Evolutionary conservation across 1,140 invertebrate genomes (phyloP).

Genomic region (Nomia melanderi): DNA sequence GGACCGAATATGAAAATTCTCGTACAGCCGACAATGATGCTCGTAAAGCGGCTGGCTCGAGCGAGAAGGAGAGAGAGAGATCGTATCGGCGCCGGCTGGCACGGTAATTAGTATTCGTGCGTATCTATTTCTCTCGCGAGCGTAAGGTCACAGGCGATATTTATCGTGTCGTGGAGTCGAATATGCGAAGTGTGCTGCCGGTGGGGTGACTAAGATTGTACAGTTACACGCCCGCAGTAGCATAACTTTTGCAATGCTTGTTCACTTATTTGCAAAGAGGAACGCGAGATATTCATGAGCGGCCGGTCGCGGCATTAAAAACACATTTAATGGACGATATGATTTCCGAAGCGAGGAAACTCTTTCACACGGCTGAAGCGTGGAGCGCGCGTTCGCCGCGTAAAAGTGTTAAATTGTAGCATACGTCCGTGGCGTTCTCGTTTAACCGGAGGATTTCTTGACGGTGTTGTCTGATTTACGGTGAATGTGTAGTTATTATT

Average conservation of each 20-base stretch:
- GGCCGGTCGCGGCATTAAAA: conserved; percentile 28
- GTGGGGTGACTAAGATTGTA: conserved; percentile 50
- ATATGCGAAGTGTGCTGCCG: conserved; percentile 41
- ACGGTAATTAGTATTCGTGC: conserved; percentile 49
- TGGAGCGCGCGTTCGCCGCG: not conserved
- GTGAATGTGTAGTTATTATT: too few species aligned
- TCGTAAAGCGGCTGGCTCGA: too few species aligned
- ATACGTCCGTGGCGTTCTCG: too few species aligned
- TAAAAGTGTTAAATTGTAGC: too few species aligned
- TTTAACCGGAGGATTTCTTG: too few species aligned
- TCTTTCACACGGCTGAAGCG: conserved; percentile 24
- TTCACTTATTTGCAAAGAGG: conserved; percentile 41
- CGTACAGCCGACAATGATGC: not conserved
- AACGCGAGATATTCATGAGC: conserved; percentile 30
- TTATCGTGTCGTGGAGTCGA: conserved; percentile 29
- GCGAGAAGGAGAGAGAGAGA: too few species aligned
- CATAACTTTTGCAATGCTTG: conserved; percentile 29
- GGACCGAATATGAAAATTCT: conserved; percentile 6
- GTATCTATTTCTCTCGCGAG: conserved; percentile 28
- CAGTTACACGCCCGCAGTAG: conserved; percentile 41
- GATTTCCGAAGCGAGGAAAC: not conserved
- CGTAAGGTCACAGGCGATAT: conserved; percentile 16
- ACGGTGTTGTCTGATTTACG: too few species aligned
- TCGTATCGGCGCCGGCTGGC: not conserved
- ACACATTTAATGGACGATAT: conserved; percentile 27